Evolutionary conservation across 1,140 invertebrate species (phyloP).

Genomic region (Diachasmimorpha longicaudata): DNA sequence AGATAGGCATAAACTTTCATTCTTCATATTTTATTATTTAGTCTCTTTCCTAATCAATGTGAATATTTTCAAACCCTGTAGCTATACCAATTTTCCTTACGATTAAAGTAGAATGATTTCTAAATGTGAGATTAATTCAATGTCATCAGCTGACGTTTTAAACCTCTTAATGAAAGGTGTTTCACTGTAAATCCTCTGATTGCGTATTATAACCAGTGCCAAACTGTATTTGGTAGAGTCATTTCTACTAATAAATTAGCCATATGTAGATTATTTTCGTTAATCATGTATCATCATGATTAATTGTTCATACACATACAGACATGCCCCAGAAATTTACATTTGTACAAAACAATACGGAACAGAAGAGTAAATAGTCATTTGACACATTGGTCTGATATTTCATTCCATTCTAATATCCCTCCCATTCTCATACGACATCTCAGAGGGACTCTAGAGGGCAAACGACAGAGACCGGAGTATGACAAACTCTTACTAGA

Average conservation of each 20-base stretch:
- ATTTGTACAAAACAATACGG: too few relatives aligned
- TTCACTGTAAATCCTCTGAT: not conserved
- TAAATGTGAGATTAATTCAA: not conserved
- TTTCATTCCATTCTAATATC: not conserved
- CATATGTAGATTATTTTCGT: too few relatives aligned
- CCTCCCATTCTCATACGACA: conserved; percentile 6
- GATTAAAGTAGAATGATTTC: not conserved
- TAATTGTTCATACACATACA: too few relatives aligned
- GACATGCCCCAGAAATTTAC: too few relatives aligned
- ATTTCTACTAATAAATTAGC: too few relatives aligned
- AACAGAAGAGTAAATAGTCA: too few relatives aligned
- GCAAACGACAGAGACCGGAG: conserved; percentile 81
- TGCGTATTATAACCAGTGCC: not conserved
- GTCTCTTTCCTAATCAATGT: too few relatives aligned
- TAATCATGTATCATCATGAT: too few relatives aligned
- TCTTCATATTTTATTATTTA: too few relatives aligned
- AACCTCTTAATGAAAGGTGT: not conserved
- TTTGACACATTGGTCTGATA: not conserved
- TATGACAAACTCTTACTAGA: conserved; percentile 87
- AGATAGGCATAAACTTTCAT: not conserved
- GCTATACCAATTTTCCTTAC: too few relatives aligned
- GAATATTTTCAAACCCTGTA: too few relatives aligned
- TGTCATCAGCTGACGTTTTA: not conserved
- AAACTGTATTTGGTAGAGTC: too few relatives aligned
- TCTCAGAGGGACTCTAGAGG: conserved; percentile 92